A percentile compares a stretch with the other conserved stretches of the same genome.
Evolutionary conservation across 2,113 vertebrate genomes (phyloP).

Genomic region (Phalacrocorax brasilianus): DNA sequence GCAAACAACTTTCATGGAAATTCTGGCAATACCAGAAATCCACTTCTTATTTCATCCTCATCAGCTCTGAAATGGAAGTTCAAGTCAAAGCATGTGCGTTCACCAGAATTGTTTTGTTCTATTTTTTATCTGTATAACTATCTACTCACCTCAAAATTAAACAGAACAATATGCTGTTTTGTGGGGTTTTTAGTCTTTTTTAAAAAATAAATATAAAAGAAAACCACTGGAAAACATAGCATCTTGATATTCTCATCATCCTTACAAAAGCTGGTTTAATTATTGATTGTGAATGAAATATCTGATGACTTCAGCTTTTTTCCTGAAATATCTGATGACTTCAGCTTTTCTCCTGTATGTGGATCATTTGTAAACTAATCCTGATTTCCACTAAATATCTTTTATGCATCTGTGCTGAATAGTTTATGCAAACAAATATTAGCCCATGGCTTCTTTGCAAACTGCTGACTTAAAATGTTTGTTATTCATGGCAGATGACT

Average conservation of each 20-base stretch:
- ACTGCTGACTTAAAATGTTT: constrained; percentile 29
- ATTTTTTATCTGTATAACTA: not conserved
- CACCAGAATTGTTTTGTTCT: not conserved
- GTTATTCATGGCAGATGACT: constrained; percentile 12
- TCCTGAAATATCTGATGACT: not conserved
- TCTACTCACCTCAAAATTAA: not conserved
- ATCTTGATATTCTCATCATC: not conserved
- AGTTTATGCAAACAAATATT: constrained; percentile 45
- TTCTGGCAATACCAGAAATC: not conserved
- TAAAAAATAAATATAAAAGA: not conserved
- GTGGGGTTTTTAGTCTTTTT: not conserved
- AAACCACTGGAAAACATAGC: not conserved
- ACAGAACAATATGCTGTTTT: not conserved
- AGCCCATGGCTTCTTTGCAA: constrained; percentile 33
- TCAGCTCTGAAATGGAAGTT: not conserved
- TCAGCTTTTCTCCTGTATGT: not conserved
- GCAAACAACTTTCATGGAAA: not conserved
- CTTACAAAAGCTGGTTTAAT: not conserved
- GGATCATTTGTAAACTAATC: constrained; percentile 4
- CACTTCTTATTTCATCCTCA: not conserved
- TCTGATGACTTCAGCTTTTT: not conserved
- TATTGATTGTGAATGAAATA: constrained; percentile 20
- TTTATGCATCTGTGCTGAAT: constrained; percentile 18
- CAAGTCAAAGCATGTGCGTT: not conserved
- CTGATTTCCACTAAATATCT: constrained; percentile 14